These are phyloP conservation scores for Ichneumon xanthorius DNA, from an alignment of 2,888 invertebrate genomes.

Conservation along the genomic window DNA sequence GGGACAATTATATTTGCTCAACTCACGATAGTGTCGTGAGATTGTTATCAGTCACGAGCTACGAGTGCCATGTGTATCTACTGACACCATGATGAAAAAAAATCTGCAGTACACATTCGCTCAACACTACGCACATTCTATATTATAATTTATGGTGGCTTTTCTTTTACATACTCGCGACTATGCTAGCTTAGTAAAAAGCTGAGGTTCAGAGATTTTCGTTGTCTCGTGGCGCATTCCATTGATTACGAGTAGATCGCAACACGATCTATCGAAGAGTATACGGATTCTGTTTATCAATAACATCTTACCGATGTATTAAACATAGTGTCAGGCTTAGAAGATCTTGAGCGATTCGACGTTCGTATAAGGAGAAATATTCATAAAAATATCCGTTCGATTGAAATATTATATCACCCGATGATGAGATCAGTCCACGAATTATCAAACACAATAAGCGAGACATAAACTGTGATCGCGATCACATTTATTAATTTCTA, in stretches of 20 bases:
- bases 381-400: slow-evolving; percentile 28
- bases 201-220: slow-evolving; percentile 26
- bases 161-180: neutral
- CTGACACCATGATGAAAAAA: neutral
- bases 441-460: neutral
- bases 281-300: neutral
- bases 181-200: slow-evolving; percentile 2
- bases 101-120: neutral
- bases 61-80: neutral
- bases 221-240: slow-evolving; percentile 28
- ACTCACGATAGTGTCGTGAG: slow-evolving; percentile 1
- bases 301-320: slow-evolving; percentile 4
- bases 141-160: neutral
- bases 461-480: slow-evolving; percentile 12
- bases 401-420: neutral
- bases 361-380: slow-evolving; percentile 34
- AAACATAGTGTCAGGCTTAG: neutral
- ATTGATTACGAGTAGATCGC: slow-evolving; percentile 5
- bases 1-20: neutral
- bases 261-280: slow-evolving; percentile 23
- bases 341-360: slow-evolving; percentile 23
- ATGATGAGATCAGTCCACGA: neutral
- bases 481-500: slow-evolving; percentile 40
- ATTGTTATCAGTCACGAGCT: slow-evolving; percentile 2
- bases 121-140: slow-evolving; percentile 1